These are phyloP conservation scores for Bombus waltoni DNA, from an alignment of 1,140 invertebrate species.

Conservation along the genomic window DNA sequence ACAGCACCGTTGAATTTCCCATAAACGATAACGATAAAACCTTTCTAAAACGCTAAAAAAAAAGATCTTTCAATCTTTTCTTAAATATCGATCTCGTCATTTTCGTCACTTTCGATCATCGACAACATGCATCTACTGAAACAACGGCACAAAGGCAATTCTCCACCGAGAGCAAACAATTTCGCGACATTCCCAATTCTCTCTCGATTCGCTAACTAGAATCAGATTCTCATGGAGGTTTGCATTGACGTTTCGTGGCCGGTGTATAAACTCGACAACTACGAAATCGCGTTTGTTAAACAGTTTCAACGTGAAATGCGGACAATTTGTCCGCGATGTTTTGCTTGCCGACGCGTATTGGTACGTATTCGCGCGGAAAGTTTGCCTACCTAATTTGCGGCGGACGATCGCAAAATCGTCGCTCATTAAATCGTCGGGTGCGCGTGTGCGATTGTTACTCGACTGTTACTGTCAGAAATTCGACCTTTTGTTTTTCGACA, in stretches of 20 bases:
- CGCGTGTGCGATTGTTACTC: not conserved
- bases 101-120: not conserved
- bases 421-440: conserved; percentile 9
- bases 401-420: conserved; percentile 7
- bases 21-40: too few relatives aligned
- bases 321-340: not conserved
- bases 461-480: not conserved
- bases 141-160: not conserved
- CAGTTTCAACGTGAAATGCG: not conserved
- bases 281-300: conserved; percentile 23
- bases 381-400: conserved; percentile 28
- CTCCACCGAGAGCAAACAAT: not conserved
- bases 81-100: not conserved
- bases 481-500: not conserved
- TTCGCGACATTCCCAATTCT: not conserved
- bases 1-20: too few relatives aligned
- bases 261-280: conserved; percentile 1
- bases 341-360: not conserved
- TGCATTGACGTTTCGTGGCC: not conserved
- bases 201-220: not conserved
- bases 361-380: not conserved
- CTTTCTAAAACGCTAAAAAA: too few relatives aligned
- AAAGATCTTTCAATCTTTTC: too few relatives aligned
- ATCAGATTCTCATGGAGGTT: not conserved
- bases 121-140: not conserved